Evolutionary conservation across 2,113 vertebrate species (phyloP), one percentile per base, ranked within the genome.

Genomic region (Myanophis thanlyinensis): DNA sequence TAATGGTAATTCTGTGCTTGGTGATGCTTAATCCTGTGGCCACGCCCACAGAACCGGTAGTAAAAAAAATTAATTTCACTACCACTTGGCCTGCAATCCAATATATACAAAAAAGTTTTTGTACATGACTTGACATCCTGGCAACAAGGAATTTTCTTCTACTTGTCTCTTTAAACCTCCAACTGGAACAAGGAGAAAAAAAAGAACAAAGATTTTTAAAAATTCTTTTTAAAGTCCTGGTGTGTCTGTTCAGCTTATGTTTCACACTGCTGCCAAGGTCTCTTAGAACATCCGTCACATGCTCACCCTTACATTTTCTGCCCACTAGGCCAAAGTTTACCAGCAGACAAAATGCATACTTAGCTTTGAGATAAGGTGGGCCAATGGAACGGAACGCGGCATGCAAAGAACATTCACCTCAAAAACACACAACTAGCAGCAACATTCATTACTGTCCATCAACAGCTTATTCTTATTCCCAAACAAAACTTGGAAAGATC

Each of bases 301-400:
- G 97, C 87, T 90, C 46, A 52, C 89, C 0, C 87, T 95, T 80
- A 84, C 90, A 12, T 89, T 92, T 93, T 93, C 95, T 97, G 97
- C 97, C 98, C 97, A 98, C 92, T 97, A 96, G 98, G 98, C 95
- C 96, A 98, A 98, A 98, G 98, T 98, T 98, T 96, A 98, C 97
- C 96, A 93, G 95, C 93, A 94, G 97, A 96, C 98, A 95, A 90
- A 22, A 95, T 96, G 97, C 96, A 97, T 97, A 98, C 94, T 95
- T 98, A 98, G 98, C 96, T 97, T 96, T 96, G 86, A 91, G 94
- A 84, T 92, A 94, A 95, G 94, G 80, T 95, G 92, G 90, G 97
- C 98, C 98, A 99, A 98, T 98, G 95, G 97, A 96, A 44, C 56
- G 91, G 95, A 94, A 94, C 93, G 93, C 48, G 89, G 95, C 51